Evolutionary conservation across 2,797 vertebrate species (phyloP), one percentile per base, ranked within the genome.

Genomic region (Menidia menidia): DNA sequence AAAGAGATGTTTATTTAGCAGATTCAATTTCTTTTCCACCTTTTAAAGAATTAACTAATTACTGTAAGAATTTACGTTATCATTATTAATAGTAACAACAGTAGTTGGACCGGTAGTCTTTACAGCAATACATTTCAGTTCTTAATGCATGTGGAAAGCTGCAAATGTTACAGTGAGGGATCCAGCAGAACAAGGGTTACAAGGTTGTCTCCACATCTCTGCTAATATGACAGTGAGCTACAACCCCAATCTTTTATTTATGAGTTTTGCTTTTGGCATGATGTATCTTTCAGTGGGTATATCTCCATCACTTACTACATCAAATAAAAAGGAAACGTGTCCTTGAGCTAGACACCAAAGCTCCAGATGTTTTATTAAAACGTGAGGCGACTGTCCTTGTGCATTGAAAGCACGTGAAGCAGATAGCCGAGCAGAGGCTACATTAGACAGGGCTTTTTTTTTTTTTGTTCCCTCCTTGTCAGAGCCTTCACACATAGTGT

Each of bases 281-380:
- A 30, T 63, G 57, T 56, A 12, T 68, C 12, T 71, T 68, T 76
- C 10, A 44, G 16, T 44, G 47, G 33, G 50, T 52, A 58, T 1
- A 68, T 52, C 64, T 70, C 51, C 42, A 64, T 77, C 57, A 57
- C 35, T 78, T 57, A 16, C 9, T 47, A 32, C 32, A 70, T n/a
- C 19, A 69, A 63, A 61, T 60, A 56, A 63, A 77, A 64, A 51
- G 44, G 31, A 70, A 74, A 63, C n/a, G 19, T 58, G 52, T 66
- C 75, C 68, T 75, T 57, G 43, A 84, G 70, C 75, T 41, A 59
- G n/a, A 80, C 57, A 66, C 35, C 13, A 50, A 59, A 77, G 60
- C 44, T 65, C 44, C 39, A 47, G 58, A 68, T 56, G 51, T 76
- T 79, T 71, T 32, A 75, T 67, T 66, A 59, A 68, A 74, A 74